Base-by-base conservation (phyloP, 2,888 invertebrate genomes). In the Rugalucina vietnamica region DNA sequence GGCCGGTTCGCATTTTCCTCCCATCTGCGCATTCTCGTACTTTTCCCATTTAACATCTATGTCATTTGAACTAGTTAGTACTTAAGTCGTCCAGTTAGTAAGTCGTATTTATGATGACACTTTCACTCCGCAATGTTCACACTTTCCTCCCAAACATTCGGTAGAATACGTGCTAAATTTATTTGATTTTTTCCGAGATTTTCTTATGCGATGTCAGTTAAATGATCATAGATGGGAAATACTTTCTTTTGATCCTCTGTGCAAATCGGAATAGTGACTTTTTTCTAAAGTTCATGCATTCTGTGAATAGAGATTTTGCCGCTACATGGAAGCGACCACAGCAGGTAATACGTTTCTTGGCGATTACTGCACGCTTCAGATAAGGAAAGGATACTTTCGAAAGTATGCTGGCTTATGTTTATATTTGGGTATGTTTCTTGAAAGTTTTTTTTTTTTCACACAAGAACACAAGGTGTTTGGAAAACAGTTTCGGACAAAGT, bases 381-480 rank as follows among this genome's bases (percentile, higher is more conserved):
- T 37, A 84, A 1, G 73, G 80, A 69, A 74, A 77, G 37, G 72
- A 80, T 49, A n/a, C 60, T 37, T 60, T 81, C 81, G 81, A 84
- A 81, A 34, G 80, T 24, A 27, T 77, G n/a, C 50, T 84, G 77
- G 8, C 72, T 65, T 0, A 84, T 74, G 29, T 75, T 81, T n/a
- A 84, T 75, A 18, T 73, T 34, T 12, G 79, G 79, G 72, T 80
- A 50, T 29, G 34, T 70, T 10, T 36, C 54, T 27, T 77, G 77
- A 36, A 80, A 84, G 8, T 80, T 39, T 84, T 76, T 32, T 76
- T 76, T 76, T 84, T 80, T 39, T 76, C 76, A 10, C 80, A 39
- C 12, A 83, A 27, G 27, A 79, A 24, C 34, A 78, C 54, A 5
- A 1, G 8, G 39, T 82, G 82, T 24, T 69, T 69, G 54, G 74